A percentile compares a stretch with the other conserved stretches of the same genome.
Conservation (phyloP, 2,797 vertebrate species). For the Oreochromis grahami region DNA sequence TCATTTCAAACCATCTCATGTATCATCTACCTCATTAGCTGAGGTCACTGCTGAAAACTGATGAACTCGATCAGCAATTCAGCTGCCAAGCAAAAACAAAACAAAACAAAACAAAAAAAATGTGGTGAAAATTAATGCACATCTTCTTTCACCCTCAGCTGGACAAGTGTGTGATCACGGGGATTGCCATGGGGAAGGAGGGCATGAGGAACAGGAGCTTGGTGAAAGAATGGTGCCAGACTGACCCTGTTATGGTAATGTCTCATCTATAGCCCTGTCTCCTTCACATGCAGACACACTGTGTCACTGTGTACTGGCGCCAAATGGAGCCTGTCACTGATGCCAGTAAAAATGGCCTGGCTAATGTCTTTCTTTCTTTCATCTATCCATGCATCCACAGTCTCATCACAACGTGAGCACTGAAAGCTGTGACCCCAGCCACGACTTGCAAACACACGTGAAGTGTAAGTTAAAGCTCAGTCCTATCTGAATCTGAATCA, state of each 20-base stretch:
- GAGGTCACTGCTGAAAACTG: neutral
- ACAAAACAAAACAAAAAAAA: neutral
- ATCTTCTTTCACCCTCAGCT: conserved; percentile 68
- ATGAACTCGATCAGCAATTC: neutral
- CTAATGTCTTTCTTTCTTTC: neutral
- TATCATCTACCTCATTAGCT: neutral
- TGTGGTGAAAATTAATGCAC: neutral
- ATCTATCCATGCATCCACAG: conserved; percentile 11
- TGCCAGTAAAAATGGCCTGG: neutral
- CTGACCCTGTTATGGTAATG: conserved; percentile 52
- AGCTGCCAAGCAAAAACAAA: neutral
- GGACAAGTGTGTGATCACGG: conserved; percentile 89
- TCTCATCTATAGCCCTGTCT: neutral
- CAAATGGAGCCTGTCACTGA: neutral
- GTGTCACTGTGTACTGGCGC: conserved; percentile 6
- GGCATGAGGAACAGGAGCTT: conserved; percentile 87
- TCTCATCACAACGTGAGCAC: conserved; percentile 41
- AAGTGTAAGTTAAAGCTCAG: conserved; percentile 80
- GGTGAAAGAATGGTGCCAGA: conserved; percentile 84
- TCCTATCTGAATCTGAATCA: neutral
- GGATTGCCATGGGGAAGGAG: conserved; percentile 83
- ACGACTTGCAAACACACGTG: conserved; percentile 28
- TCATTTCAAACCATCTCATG: neutral
- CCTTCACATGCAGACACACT: conserved; percentile 10
- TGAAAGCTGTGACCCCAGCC: conserved; percentile 45